phyloP scores from a whole-genome alignment of 2,888 invertebrate species.

The Caenorhabditis sinica region DNA sequence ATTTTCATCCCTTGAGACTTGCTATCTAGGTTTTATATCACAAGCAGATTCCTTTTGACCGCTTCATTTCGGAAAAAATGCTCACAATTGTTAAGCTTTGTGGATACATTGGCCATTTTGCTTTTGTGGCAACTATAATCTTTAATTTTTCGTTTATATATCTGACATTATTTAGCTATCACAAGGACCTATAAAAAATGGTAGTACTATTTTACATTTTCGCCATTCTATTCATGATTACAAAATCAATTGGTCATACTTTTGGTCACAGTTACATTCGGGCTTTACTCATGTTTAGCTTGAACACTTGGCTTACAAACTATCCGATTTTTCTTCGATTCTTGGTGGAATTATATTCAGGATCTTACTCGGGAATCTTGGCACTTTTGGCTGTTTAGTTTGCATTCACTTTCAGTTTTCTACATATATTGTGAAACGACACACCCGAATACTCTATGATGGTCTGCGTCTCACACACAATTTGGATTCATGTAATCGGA shows the following conservation, averaged over 20 bases:
- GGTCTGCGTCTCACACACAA: no score
- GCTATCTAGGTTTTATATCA: no score
- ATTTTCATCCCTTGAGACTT: no score
- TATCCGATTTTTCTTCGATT: background rate
- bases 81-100: background rate
- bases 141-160: background rate
- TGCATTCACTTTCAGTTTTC: no score
- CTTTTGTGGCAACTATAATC: background rate
- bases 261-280: background rate
- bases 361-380: background rate
- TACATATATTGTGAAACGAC: no score
- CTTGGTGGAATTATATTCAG: background rate
- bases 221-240: background rate
- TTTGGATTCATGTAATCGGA: no score
- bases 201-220: background rate
- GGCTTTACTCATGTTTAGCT: background rate
- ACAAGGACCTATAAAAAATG: constrained; percentile 5
- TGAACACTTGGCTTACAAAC: background rate
- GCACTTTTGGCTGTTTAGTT: constrained; percentile 6
- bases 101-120: background rate
- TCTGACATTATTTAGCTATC: background rate
- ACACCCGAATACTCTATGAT: no score
- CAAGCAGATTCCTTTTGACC: no score
- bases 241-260: background rate
- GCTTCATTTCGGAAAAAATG: background rate